Percentiles rank a stretch among this genome's conserved stretches.
Conservation (phyloP, 2,113 vertebrate genomes). For the Bungarus multicinctus region DNA sequence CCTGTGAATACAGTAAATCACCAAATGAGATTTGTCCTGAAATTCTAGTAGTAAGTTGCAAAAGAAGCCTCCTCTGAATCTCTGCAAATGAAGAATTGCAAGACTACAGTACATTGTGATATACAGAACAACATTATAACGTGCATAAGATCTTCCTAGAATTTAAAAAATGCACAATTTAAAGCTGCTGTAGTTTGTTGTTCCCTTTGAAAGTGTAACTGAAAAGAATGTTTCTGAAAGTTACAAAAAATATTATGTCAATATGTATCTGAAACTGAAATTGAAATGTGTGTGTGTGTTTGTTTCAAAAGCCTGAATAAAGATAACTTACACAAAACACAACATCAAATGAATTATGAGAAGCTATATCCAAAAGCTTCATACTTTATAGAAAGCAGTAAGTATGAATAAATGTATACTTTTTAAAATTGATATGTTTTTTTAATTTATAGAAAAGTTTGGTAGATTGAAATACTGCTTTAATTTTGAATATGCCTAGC, state of each 20-base stretch:
- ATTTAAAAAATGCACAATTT: background rate
- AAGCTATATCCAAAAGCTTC: background rate
- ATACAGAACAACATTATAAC: background rate
- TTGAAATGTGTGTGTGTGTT: too few relatives aligned
- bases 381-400: background rate
- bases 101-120: background rate
- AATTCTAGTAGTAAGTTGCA: background rate
- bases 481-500: background rate
- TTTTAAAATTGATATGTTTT: background rate
- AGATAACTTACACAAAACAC: background rate
- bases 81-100: background rate
- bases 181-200: background rate
- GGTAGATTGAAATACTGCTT: background rate
- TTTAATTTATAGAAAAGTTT: background rate
- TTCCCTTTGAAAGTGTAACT: background rate
- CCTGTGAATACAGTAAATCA: background rate
- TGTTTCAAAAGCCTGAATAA: background rate
- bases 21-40: background rate
- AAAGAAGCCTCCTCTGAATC: background rate
- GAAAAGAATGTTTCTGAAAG: background rate
- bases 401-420: background rate
- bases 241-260: background rate
- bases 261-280: background rate
- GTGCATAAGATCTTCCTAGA: background rate
- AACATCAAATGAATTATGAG: background rate